Evolutionary conservation across 2,888 invertebrate genomes (phyloP).

Genomic region (Gymnoscelis rufifasciata): DNA sequence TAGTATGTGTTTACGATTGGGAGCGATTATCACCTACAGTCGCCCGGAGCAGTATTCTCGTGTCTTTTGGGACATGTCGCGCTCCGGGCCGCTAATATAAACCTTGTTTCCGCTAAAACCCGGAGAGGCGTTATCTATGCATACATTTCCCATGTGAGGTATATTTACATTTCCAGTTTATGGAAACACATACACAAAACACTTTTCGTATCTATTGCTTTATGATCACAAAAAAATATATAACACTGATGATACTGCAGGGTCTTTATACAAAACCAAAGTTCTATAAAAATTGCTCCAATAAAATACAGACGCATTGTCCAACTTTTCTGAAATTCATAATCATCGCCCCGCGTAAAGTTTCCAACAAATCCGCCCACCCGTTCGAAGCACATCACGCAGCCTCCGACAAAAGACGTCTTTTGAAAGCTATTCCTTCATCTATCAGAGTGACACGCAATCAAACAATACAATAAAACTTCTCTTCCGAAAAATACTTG

Average conservation of each 20-base stretch:
- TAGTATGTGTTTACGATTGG: conserved; percentile 39
- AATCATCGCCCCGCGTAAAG: conserved; percentile 45
- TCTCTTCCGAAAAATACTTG: conserved; percentile 76
- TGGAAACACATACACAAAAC: too few species aligned
- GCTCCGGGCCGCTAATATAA: conserved; percentile 31
- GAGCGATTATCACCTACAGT: conserved; percentile 46
- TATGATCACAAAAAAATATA: too few species aligned
- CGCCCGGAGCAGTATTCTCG: conserved; percentile 31
- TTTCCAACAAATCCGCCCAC: conserved; percentile 72
- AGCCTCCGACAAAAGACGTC: conserved; percentile 61
- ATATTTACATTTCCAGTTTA: too few species aligned
- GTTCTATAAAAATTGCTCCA: neutral
- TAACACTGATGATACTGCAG: neutral
- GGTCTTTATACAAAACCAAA: too few species aligned
- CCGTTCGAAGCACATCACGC: conserved; percentile 58
- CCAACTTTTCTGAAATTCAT: conserved; percentile 12
- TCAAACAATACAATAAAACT: conserved; percentile 79
- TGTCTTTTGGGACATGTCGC: conserved; percentile 45
- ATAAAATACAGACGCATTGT: conserved; percentile 3
- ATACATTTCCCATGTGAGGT: too few species aligned
- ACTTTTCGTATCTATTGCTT: too few species aligned
- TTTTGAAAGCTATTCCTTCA: conserved; percentile 68
- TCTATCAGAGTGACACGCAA: conserved; percentile 77
- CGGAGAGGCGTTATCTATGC: neutral
- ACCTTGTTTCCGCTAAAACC: conserved; percentile 8